Conservation (phyloP, 2,797 vertebrate species). For the Poliocrania exsul region DNA sequence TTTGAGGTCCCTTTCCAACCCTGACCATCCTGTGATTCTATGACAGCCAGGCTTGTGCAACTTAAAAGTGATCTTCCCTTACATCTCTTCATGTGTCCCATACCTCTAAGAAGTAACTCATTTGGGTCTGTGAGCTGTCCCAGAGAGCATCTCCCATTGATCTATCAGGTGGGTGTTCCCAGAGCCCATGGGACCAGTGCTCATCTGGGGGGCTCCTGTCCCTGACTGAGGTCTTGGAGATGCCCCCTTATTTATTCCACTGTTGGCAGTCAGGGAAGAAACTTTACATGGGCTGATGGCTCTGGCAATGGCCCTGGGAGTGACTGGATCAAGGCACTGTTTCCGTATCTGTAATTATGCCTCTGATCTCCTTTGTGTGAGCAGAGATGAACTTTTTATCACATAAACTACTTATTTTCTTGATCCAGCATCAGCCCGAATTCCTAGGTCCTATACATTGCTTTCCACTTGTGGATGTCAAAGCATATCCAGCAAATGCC, state of each 20-base stretch:
- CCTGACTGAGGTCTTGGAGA: fast-evolving
- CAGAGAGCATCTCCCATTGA: background rate
- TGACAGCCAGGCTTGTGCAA: background rate
- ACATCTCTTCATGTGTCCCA: background rate
- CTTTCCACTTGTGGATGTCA: background rate
- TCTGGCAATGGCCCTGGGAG: background rate
- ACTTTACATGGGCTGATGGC: background rate
- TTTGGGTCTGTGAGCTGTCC: background rate
- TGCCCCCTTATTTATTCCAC: fast-evolving
- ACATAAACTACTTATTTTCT: too few species aligned
- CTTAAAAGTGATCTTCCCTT: background rate
- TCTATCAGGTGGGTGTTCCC: too few species aligned
- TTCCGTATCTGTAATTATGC: background rate
- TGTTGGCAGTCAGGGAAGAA: fast-evolving
- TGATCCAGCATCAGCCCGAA: background rate
- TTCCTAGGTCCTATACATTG: background rate
- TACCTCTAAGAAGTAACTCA: too few species aligned
- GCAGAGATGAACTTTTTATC: background rate
- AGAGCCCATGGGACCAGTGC: fast-evolving
- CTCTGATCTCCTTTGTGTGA: background rate
- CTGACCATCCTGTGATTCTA: background rate
- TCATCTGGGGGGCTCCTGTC: fast-evolving
- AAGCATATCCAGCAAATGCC: background rate
- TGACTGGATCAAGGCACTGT: background rate
- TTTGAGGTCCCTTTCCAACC: background rate